Conservation (phyloP, 2,888 invertebrate genomes). For the Euzophera pinguis region DNA sequence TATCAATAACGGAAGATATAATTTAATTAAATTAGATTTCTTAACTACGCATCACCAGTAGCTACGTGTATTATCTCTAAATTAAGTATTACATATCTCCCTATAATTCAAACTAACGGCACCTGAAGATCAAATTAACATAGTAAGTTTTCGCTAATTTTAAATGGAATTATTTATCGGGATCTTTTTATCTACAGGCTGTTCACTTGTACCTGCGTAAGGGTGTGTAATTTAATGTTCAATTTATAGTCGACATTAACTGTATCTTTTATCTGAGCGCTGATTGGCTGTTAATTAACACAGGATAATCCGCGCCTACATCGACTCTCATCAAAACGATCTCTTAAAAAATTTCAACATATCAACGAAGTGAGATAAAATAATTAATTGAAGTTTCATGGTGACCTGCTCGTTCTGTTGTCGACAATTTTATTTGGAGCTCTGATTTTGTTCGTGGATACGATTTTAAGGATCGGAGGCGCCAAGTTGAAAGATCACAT, state of each 20-base stretch:
- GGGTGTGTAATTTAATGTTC: constrained; percentile 15
- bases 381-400: constrained; percentile 51
- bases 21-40: constrained; percentile 18
- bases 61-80: constrained; percentile 15
- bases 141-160: constrained; percentile 11
- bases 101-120: constrained; percentile 18
- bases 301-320: constrained; percentile 5
- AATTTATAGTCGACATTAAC: constrained; percentile 22
- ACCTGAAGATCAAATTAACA: constrained; percentile 18
- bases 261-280: constrained; percentile 17
- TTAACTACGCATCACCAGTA: constrained; percentile 18
- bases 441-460: constrained; percentile 28
- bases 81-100: constrained; percentile 17
- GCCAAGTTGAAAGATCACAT: constrained; percentile 13
- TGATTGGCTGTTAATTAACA: constrained; percentile 22
- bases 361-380: neutral
- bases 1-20: constrained; percentile 20
- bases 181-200: neutral
- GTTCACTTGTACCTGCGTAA: neutral
- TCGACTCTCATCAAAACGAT: neutral
- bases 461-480: neutral
- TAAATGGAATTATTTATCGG: neutral
- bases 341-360: neutral
- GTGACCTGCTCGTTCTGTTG: constrained; percentile 41
- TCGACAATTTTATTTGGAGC: constrained; percentile 39